Base-by-base conservation (phyloP, 2,113 vertebrate genomes). In the Cebus imitator region DNA sequence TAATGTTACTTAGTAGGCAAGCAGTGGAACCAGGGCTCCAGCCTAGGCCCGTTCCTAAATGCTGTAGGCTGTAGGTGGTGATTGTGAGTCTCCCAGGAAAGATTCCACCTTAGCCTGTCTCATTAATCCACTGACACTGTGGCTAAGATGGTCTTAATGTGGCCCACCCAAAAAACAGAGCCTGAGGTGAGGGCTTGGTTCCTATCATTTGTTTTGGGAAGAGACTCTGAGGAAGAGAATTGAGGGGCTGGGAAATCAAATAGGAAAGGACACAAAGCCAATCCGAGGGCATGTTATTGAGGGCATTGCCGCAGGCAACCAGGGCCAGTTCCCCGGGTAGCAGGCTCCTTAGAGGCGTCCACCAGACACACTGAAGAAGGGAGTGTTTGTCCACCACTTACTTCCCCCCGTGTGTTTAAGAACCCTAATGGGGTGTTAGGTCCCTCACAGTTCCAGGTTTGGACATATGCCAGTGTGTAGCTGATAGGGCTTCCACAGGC, bases 1-100 rank as follows among this genome's bases (percentile, higher is more conserved):
- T 96, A 52, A 45, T 11, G 20, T 91, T 93, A 89, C 20, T 66
- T 84, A 73, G 58, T 66, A 70, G 75, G 12, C 52, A 85, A 90
- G 8, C 21, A 58, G 12, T 50, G 6, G 25, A 87, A 45, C 6
- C 13, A 78, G 52, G 14, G 10, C 10, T 81, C n/a, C 40, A 25
- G 8, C 3, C 10, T 13, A 66, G 61, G 32, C 35, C 16, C 90
- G 5, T 66, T 86, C 40, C 23, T 92, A 50, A 92, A 55, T 81
- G 35, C 18, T 48, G 57, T 32, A 18, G 13, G 6, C 5, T 55
- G 5, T 25, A 35, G 72, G 3, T 45, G 25, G 45, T 61, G 30
- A 70, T 35, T 5, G 1, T 37, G 27, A 88, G 18, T 93, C 35
- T 93, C 35, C 78, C 17, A 30, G 35, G 75, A 43, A 43, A 89